These are phyloP conservation scores for Calephelis nemesis DNA, from an alignment of 1,140 invertebrate species.

Conservation along the genomic window DNA sequence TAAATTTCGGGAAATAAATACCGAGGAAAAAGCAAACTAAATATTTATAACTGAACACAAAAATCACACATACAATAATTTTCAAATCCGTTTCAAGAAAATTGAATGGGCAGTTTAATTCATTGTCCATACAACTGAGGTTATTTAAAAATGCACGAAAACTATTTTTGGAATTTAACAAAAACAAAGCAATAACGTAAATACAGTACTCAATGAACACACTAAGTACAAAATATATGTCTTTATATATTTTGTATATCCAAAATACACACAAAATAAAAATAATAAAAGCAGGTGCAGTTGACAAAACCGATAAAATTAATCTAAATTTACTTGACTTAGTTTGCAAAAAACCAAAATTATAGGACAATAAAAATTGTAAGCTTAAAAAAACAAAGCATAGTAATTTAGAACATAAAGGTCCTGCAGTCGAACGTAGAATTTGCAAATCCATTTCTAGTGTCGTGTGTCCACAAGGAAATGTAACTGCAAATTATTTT, in stretches of 20 bases:
- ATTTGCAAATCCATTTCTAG: background rate
- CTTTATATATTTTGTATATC: background rate
- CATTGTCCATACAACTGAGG: background rate
- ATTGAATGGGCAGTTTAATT: background rate
- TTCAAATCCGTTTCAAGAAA: background rate
- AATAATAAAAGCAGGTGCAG: background rate
- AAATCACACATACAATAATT: background rate
- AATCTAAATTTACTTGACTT: background rate
- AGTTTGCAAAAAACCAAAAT: background rate
- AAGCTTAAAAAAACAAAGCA: background rate
- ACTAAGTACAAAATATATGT: background rate
- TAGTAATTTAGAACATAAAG: background rate
- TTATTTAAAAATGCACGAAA: background rate
- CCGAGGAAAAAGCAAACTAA: background rate
- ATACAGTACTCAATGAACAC: background rate
- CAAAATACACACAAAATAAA: background rate
- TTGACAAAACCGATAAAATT: background rate
- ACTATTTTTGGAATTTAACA: background rate
- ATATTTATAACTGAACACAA: background rate
- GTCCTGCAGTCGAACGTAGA: background rate
- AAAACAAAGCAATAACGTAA: background rate
- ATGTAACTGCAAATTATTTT: no score
- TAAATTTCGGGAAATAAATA: no score
- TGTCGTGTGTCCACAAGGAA: background rate
- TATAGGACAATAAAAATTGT: background rate